Base-by-base conservation (phyloP, 2,888 invertebrate genomes). In the Tetranychus truncatus region DNA sequence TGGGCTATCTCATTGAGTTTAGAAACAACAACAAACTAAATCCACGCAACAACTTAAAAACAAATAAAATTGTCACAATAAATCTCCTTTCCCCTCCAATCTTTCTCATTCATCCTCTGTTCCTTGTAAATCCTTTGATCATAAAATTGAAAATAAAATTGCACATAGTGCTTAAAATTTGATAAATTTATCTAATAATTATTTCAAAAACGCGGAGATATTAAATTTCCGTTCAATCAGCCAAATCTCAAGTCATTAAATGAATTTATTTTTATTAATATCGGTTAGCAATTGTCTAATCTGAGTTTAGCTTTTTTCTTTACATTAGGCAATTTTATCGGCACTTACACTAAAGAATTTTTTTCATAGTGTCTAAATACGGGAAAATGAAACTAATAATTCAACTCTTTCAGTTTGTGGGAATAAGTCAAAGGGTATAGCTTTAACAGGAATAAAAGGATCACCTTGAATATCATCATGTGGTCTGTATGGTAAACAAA, bases 371-470 rank as follows among this genome's bases (percentile, higher is more conserved):
- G 5, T 34, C 34, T 24, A 69, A 69, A 11, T 20, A 6, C 82
- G 77, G 74, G 82, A 80, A 77, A 84, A 82, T 65, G 83, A 78
- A 6, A 86, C 75, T 21, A 86, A 82, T 76, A 86, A 82, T 80
- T 86, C 86, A 80, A 82, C 84, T 78, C 86, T 85, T 11, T 80
- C 80, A 1, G 87, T 86, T 76, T 84, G 84, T 1, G 87, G 86
- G 78, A 86, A 87, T 81, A 87, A 80, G 78, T 87, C 87, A 1
- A 86, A 83, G 6, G 86, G 86, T n/a, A 84, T 80, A 6, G 85
- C 84, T 76, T 81, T 81, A 45, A 80, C 81, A 45, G 85, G 82
- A 9, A 79, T 77, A 80, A 86, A 86, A 2, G 85, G 83, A 8
- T 79, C 78, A 6, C 85, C 85, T 79, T 80, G 77, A 74, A 73